Percentiles rank a stretch among this genome's conserved stretches.
Conservation (phyloP, 2,113 vertebrate species). For the Forbesichthys papilliferus region DNA sequence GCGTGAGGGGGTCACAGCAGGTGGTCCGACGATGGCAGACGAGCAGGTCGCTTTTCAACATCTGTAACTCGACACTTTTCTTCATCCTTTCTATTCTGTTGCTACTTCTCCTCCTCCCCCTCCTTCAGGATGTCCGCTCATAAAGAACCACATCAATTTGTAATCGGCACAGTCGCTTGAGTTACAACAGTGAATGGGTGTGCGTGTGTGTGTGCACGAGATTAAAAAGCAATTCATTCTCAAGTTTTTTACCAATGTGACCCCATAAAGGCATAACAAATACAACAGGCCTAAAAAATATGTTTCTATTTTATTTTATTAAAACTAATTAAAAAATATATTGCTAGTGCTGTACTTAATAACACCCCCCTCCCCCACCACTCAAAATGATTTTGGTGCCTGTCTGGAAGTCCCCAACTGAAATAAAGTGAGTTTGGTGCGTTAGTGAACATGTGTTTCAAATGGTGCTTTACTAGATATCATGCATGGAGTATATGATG, state of each 20-base stretch:
- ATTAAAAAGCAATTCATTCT: not conserved
- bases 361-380: no score
- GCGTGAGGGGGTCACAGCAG: slow-evolving; percentile 39
- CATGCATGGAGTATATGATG: slow-evolving; percentile 48
- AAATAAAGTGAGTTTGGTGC: no score
- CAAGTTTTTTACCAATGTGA: not conserved
- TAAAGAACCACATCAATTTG: slow-evolving; percentile 49
- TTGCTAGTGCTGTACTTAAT: no score
- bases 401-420: no score
- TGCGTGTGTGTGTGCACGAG: not conserved
- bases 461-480: slow-evolving; percentile 43
- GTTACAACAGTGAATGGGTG: slow-evolving; percentile 27
- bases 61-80: slow-evolving; percentile 54
- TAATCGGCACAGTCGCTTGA: slow-evolving; percentile 55
- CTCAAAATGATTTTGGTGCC: no score
- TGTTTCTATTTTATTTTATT: no score
- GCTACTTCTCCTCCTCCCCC: slow-evolving; percentile 36
- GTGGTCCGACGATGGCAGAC: slow-evolving; percentile 43
- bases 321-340: no score
- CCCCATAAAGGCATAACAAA: not conserved
- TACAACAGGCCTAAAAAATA: not conserved
- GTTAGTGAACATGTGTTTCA: not conserved
- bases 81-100: slow-evolving; percentile 35
- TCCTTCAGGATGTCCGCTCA: slow-evolving; percentile 51
- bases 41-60: slow-evolving; percentile 44